These are phyloP conservation scores for Sigmodon hispidus DNA, from an alignment of 2,113 vertebrate species.

Conservation along the genomic window DNA sequence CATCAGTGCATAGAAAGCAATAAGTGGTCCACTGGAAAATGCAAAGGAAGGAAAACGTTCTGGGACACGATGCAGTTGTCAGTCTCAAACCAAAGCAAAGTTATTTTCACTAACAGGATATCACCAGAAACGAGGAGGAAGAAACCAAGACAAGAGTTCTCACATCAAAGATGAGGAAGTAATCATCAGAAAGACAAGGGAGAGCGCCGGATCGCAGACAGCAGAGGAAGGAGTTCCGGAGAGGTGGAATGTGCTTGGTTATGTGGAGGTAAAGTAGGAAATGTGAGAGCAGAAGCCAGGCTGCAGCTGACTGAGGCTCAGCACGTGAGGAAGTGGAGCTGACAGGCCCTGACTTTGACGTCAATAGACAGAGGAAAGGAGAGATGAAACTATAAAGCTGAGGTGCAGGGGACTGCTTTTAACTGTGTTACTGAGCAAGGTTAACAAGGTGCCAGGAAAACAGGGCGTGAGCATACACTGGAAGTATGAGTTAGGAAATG, in stretches of 20 bases:
- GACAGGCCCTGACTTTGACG: neutral
- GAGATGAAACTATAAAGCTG: neutral
- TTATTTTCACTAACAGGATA: neutral
- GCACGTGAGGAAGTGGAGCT: neutral
- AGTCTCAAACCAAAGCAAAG: neutral
- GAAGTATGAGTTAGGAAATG: neutral
- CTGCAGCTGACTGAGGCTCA: neutral
- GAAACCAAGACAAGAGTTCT: neutral
- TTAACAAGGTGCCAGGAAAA: neutral
- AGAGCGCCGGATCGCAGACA: neutral
- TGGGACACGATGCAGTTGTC: neutral
- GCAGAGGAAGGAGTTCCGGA: neutral
- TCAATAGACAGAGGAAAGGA: neutral
- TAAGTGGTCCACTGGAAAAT: neutral
- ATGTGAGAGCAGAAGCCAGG: neutral
- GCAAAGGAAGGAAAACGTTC: neutral
- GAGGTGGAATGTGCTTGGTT: rapidly evolving
- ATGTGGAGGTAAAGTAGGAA: neutral
- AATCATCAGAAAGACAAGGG: neutral
- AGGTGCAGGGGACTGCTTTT: neutral
- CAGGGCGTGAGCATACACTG: neutral
- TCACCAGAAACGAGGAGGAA: neutral
- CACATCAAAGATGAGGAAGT: neutral
- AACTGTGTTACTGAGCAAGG: neutral
- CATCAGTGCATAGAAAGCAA: neutral